Percentiles rank a stretch among this genome's conserved stretches.
phyloP scores from a whole-genome alignment of 2,888 invertebrate species.

The Ennomos fuscantarius region DNA sequence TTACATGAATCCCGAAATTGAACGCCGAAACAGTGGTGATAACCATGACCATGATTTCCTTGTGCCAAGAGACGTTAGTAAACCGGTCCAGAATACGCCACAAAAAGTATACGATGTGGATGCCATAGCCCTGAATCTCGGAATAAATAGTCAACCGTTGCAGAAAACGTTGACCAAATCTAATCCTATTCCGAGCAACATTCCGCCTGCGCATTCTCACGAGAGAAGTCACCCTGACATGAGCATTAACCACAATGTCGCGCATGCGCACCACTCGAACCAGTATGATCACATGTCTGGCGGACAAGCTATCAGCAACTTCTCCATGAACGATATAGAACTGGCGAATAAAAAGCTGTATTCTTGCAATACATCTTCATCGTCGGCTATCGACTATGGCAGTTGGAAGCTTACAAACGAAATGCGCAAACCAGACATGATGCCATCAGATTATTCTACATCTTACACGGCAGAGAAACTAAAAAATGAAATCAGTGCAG shows the following conservation, averaged over 20 bases:
- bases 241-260: constrained; percentile 58
- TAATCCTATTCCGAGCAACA: constrained; percentile 52
- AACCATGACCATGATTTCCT: constrained; percentile 54
- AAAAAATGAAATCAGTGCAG: constrained; percentile 58
- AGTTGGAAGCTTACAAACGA: constrained; percentile 75
- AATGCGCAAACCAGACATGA: constrained; percentile 67
- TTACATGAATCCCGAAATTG: constrained; percentile 71
- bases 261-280: constrained; percentile 72
- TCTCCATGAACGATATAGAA: constrained; percentile 77
- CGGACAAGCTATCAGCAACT: constrained; percentile 62
- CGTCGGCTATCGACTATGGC: constrained; percentile 69
- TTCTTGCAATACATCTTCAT: constrained; percentile 59
- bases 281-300: constrained; percentile 67
- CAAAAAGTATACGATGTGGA: constrained; percentile 73
- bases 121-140: constrained; percentile 75
- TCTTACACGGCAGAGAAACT: constrained; percentile 67
- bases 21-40: constrained; percentile 60
- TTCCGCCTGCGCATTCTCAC: constrained; percentile 47
- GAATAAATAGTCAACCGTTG: constrained; percentile 65
- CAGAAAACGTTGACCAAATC: constrained; percentile 60
- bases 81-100: constrained; percentile 54
- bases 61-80: constrained; percentile 53
- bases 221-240: constrained; percentile 16
- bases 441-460: constrained; percentile 72
- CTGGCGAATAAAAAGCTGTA: constrained; percentile 76